Conservation (phyloP, 2,113 vertebrate species). For the Meles meles region DNA sequence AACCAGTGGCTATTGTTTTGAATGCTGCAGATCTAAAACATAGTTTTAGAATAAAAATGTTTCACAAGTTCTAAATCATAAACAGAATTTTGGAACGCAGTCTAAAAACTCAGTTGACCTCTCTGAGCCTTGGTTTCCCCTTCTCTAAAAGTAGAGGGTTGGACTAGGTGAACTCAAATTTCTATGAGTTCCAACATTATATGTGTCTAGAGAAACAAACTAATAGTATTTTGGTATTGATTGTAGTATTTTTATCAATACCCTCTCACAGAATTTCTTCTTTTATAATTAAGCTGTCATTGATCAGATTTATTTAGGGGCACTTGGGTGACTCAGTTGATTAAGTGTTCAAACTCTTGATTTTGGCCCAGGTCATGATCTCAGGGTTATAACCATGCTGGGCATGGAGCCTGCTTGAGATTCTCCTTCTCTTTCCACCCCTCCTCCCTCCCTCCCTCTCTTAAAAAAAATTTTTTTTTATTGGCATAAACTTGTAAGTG, state of each 20-base stretch:
- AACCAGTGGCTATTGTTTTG: background rate
- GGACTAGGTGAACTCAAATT: background rate
- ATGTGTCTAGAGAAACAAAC: background rate
- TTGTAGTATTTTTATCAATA: background rate
- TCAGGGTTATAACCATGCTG: background rate
- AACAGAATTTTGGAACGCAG: background rate
- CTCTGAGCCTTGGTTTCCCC: background rate
- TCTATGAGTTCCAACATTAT: background rate
- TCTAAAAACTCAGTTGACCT: background rate
- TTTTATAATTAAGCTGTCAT: slow-evolving; percentile 5
- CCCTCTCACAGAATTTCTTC: background rate
- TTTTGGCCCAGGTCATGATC: background rate
- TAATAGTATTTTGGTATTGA: background rate
- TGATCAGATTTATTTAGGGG: background rate
- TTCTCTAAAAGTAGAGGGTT: background rate
- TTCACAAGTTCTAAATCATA: background rate
- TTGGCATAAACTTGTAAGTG: background rate
- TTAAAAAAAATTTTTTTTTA: background rate
- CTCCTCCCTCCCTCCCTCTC: background rate
- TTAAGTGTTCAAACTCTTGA: background rate
- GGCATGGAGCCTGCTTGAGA: background rate
- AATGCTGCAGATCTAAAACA: background rate
- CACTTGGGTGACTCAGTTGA: background rate
- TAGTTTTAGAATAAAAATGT: slow-evolving; percentile 16
- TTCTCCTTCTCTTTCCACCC: background rate